phyloP scores from a whole-genome alignment of 2,797 vertebrate genomes.

The Sebastes cheni region DNA sequence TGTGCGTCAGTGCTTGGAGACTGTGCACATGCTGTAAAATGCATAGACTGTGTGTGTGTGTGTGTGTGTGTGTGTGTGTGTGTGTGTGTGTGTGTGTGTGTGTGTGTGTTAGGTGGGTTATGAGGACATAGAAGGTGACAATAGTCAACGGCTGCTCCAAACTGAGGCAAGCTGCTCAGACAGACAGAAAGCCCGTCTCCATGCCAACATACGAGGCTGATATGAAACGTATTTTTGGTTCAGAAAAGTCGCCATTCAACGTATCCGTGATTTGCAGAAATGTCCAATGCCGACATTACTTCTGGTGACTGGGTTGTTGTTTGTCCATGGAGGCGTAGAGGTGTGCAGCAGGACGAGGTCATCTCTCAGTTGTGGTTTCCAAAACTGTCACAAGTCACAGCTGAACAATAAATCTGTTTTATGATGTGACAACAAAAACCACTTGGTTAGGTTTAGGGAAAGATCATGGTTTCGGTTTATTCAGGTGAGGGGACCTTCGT shows the following conservation, averaged over 20 bases:
- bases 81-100: conserved; percentile 9
- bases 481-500: not conserved
- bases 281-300: too few relatives aligned
- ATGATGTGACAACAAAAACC: not conserved
- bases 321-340: too few relatives aligned
- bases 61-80: not conserved
- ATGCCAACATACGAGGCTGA: not conserved
- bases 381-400: not conserved
- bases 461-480: not conserved
- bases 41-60: not conserved
- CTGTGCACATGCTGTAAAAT: conserved; percentile 1
- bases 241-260: too few relatives aligned
- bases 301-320: too few relatives aligned
- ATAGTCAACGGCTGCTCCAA: conserved; percentile 24
- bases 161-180: not conserved
- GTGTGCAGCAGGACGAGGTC: too few relatives aligned
- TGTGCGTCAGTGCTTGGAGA: conserved; percentile 36
- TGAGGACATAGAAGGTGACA: not conserved
- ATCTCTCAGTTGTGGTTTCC: too few relatives aligned
- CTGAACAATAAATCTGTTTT: not conserved
- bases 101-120: conserved; percentile 7
- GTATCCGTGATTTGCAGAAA: too few relatives aligned
- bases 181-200: not conserved
- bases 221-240: too few relatives aligned
- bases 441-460: not conserved